Base-by-base conservation (phyloP, 1,140 invertebrate genomes). In the Orchestia grillus region DNA sequence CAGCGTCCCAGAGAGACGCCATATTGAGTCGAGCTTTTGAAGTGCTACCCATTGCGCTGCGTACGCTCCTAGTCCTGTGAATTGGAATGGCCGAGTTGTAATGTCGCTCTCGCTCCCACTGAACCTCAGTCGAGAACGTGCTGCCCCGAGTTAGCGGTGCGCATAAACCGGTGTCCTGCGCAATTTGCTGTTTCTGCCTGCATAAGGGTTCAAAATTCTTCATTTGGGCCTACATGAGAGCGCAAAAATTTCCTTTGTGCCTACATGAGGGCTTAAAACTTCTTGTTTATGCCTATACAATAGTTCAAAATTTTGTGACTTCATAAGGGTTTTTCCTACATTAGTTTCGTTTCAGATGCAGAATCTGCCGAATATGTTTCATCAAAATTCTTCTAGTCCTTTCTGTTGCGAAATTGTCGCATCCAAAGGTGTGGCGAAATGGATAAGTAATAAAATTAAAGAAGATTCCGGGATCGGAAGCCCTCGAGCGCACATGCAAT, bases 1-100 rank as follows among this genome's bases (percentile, higher is more conserved):
- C 62, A 77, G 62, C 62, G 62, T 77, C 62, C 62, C 62, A 77
- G 62, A 77, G 62, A 77, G 62, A 77, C 62, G 62, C 62, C 62
- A 77, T 77, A 77, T 77, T 77, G 62, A 77, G 62, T 36, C 62
- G 11, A 36, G 62, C 62, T 77, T 77, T 77, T 77, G 62, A 77
- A 77, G 62, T 77, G 62, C 62, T 77, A 77, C 62, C 62, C 62
- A 77, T 77, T 77, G 62, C 15, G 19, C 15, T 23, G 62, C 28
- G 62, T 36, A 3, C 28, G 1, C 28, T 23, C 15, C 28, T 36
- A 8, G 62, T 77, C 62, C 62, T 8, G 62, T 77, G 62, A 77
- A 77, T 77, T 77, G 62, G 62, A 77, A 77, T 36, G 62, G 62
- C 62, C 11, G 62, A 15, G 62, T 77, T 77, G 36, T 77, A 77